Percentiles rank a stretch among this genome's conserved stretches.
phyloP scores from a whole-genome alignment of 2,113 vertebrate species.

The Oplegnathus fasciatus region DNA sequence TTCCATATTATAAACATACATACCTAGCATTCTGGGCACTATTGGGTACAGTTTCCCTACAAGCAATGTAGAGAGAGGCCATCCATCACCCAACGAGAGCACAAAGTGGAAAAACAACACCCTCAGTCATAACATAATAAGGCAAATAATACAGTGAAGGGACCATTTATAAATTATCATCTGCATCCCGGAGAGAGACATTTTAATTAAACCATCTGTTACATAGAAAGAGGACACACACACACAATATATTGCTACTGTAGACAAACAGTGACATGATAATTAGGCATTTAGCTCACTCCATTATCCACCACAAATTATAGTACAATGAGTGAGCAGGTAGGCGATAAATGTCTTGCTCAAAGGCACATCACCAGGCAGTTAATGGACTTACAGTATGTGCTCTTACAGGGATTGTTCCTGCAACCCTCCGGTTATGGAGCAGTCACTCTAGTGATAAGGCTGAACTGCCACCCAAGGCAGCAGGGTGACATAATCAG shows the following conservation, averaged over 20 bases:
- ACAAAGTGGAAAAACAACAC: conserved; percentile 77
- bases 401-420: conserved; percentile 8
- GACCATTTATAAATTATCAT: conserved; percentile 31
- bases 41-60: conserved; percentile 81
- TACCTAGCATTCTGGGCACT: conserved; percentile 82
- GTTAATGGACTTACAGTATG: conserved; percentile 9
- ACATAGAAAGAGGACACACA: neutral
- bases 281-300: conserved; percentile 32
- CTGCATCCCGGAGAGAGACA: conserved; percentile 15
- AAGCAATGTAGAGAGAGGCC: conserved; percentile 58
- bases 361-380: conserved; percentile 26
- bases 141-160: conserved; percentile 24
- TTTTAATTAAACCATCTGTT: conserved; percentile 60
- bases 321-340: neutral
- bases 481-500: conserved; percentile 12
- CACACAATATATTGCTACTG: conserved; percentile 1
- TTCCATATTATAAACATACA: conserved; percentile 45
- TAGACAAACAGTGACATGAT: conserved; percentile 38
- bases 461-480: neutral
- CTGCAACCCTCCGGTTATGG: conserved; percentile 5
- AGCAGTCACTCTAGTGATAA: conserved; percentile 7
- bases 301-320: conserved; percentile 24
- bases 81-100: conserved; percentile 79
- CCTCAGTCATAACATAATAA: conserved; percentile 65
- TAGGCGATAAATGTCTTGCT: conserved; percentile 18